phyloP scores from a whole-genome alignment of 2,797 vertebrate genomes.

The Falco columbarius region DNA sequence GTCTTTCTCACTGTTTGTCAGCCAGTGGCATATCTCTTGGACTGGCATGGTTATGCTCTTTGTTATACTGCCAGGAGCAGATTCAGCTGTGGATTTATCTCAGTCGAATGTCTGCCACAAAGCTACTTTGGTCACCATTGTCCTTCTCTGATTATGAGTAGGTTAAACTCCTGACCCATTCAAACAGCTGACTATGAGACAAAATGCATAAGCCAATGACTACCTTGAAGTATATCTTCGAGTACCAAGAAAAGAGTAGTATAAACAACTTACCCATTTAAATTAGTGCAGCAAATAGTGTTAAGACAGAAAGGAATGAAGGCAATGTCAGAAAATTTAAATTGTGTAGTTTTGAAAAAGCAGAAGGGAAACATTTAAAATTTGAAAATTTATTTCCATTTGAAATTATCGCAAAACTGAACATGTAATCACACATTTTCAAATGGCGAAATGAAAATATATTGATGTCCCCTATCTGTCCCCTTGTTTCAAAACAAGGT shows the following conservation, averaged over 20 bases:
- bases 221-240: not conserved
- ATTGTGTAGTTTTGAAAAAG: not conserved
- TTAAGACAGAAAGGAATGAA: not conserved
- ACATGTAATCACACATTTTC: not conserved
- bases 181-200: not conserved
- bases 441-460: not conserved
- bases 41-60: too few relatives aligned
- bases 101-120: too few relatives aligned
- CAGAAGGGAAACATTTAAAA: not conserved
- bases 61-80: too few relatives aligned
- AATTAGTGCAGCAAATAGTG: not conserved
- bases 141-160: too few relatives aligned
- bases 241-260: not conserved
- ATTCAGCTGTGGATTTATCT: too few relatives aligned
- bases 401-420: not conserved
- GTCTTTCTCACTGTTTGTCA: too few relatives aligned
- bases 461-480: too few relatives aligned
- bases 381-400: not conserved
- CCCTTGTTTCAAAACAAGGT: accelerated
- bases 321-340: not conserved
- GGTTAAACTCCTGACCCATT: not conserved
- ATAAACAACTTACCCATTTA: not conserved
- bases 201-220: not conserved
- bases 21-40: too few relatives aligned
- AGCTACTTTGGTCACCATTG: too few relatives aligned